Evolutionary conservation across 2,888 invertebrate genomes (phyloP).

Genomic region (Pantelozetes paolii): DNA sequence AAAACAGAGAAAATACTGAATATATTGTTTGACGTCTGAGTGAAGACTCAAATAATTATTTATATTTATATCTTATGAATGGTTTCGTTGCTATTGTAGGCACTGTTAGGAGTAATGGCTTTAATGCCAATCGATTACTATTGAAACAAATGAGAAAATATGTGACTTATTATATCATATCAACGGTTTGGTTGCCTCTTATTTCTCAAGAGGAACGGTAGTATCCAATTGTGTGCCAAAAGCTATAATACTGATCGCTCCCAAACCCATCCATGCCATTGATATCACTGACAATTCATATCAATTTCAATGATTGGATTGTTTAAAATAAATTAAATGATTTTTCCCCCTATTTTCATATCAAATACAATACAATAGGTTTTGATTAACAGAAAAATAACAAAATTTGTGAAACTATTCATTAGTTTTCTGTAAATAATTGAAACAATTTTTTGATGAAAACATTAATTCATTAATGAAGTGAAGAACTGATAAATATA

Average conservation of each 20-base stretch:
- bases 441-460: too few relatives aligned
- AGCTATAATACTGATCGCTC: not conserved
- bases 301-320: not conserved
- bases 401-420: too few relatives aligned
- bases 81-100: not conserved
- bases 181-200: not conserved
- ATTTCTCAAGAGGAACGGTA: constrained; percentile 22
- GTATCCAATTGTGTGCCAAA: not conserved
- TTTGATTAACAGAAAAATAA: too few relatives aligned
- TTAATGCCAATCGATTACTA: constrained; percentile 7
- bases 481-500: too few relatives aligned
- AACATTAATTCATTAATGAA: too few relatives aligned
- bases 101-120: not conserved
- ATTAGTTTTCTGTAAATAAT: too few relatives aligned
- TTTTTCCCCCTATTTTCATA: not conserved
- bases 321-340: not conserved
- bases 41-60: not conserved
- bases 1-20: not conserved
- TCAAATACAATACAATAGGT: not conserved
- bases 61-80: not conserved
- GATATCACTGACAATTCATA: not conserved
- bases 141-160: constrained; percentile 22
- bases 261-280: not conserved
- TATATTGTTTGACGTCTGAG: not conserved
- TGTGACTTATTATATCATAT: constrained; percentile 6